These are phyloP conservation scores for Pseudopipra pipra DNA, from an alignment of 2,113 vertebrate species.

Conservation along the genomic window DNA sequence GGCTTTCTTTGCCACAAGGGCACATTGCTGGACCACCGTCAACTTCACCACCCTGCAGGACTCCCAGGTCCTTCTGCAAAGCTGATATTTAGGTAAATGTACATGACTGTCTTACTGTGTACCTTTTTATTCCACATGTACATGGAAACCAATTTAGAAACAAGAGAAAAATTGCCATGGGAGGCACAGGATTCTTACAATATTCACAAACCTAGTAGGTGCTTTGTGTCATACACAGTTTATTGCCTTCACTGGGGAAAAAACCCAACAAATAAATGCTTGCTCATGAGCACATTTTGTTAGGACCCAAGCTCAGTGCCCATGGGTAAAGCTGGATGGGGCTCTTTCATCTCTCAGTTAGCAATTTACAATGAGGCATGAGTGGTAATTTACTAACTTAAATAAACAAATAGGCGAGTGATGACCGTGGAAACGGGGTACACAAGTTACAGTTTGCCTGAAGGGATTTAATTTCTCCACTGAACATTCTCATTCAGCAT, in stretches of 20 bases:
- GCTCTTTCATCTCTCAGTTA: background rate
- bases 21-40: background rate
- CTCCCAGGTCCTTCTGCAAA: background rate
- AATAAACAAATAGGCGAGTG: constrained; percentile 44
- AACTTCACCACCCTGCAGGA: background rate
- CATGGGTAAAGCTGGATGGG: background rate
- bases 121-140: background rate
- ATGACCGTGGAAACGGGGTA: background rate
- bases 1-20: background rate
- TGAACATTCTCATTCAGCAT: background rate
- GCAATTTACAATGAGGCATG: background rate
- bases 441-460: background rate
- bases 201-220: background rate
- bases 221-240: background rate
- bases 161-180: background rate
- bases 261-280: background rate
- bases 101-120: rapidly evolving
- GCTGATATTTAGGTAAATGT: background rate
- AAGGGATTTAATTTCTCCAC: constrained; percentile 30
- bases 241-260: background rate
- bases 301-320: background rate
- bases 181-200: background rate
- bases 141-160: background rate
- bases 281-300: background rate
- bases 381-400: background rate